Evolutionary conservation across 2,113 vertebrate species (phyloP).

Genomic region (Macrotis lagotis): DNA sequence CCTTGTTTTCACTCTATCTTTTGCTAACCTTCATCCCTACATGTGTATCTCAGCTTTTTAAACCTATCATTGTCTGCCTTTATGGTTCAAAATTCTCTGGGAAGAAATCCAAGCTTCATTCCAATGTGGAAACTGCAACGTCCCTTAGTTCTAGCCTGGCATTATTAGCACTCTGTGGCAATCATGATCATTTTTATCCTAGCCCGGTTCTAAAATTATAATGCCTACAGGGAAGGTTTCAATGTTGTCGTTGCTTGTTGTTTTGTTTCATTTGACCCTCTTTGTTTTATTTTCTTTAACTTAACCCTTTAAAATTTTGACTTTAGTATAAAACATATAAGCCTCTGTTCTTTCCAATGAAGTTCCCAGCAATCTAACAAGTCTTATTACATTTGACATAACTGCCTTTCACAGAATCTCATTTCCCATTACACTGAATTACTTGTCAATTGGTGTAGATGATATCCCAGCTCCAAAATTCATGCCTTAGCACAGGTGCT

Average conservation of each 20-base stretch:
- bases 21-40: neutral
- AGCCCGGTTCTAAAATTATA: neutral
- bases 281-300: neutral
- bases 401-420: neutral
- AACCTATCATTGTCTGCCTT: neutral
- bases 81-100: neutral
- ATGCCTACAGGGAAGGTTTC: neutral
- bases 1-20: too few relatives aligned
- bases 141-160: neutral
- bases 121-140: neutral
- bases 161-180: neutral
- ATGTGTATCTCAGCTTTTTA: neutral
- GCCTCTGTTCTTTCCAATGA: neutral
- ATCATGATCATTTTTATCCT: neutral
- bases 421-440: neutral
- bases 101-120: neutral
- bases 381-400: neutral
- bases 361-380: neutral
- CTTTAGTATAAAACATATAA: neutral
- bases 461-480: neutral
- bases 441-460: neutral
- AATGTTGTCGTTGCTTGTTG: neutral
- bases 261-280: neutral
- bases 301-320: neutral
- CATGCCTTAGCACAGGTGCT: neutral